Evolutionary conservation across 2,113 vertebrate species (phyloP).

Genomic region (Dicrurus megarhynchus): DNA sequence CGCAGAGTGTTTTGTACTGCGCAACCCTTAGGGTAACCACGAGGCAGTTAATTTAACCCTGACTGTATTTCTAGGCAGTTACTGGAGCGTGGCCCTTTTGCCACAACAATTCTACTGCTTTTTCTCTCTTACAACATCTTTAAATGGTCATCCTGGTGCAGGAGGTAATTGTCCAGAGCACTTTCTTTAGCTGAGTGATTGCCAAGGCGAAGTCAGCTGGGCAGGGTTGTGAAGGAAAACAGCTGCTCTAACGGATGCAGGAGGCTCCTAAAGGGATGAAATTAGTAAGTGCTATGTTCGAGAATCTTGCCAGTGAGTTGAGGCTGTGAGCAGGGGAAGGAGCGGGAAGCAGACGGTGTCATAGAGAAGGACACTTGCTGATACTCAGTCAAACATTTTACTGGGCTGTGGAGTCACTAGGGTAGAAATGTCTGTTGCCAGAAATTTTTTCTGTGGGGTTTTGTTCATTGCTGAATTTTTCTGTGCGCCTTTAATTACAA

Average conservation of each 20-base stretch:
- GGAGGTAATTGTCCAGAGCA: not conserved
- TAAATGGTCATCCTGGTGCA: not conserved
- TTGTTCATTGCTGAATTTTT: not conserved
- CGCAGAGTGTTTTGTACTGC: accelerated
- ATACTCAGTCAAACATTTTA: accelerated
- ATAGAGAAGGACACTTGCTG: not conserved
- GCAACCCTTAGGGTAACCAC: not conserved
- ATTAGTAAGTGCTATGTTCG: not conserved
- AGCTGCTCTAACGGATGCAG: constrained; percentile 5
- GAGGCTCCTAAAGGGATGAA: constrained; percentile 19
- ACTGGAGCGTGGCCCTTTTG: not conserved
- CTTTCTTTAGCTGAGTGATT: not conserved
- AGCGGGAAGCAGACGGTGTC: not conserved
- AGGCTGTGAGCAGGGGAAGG: not conserved
- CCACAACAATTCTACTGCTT: not conserved
- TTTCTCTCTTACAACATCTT: not conserved
- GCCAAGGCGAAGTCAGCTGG: not conserved
- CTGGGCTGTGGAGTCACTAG: not conserved
- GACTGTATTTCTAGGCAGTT: not conserved
- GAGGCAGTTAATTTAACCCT: not conserved
- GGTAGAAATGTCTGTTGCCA: not conserved
- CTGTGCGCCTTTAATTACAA: not conserved
- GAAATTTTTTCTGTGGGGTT: not conserved
- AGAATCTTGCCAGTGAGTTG: not conserved
- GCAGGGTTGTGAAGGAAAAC: not conserved